These are phyloP conservation scores for Hylaeus anthracinus DNA, from an alignment of 1,140 invertebrate species.

Conservation along the genomic window DNA sequence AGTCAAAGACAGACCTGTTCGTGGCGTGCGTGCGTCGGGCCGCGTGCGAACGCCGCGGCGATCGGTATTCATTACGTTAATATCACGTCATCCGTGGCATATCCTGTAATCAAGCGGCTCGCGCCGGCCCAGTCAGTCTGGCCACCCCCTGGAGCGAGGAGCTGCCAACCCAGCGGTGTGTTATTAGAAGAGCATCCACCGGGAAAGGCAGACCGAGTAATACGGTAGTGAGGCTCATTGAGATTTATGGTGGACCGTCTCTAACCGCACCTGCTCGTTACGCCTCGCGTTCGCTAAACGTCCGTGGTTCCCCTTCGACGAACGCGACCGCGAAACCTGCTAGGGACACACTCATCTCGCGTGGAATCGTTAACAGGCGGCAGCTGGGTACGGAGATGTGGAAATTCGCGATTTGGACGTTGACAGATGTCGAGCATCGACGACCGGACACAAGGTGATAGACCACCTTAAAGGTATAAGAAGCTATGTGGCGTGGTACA, in stretches of 20 bases:
- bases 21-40: constrained; percentile 7
- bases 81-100: constrained; percentile 71
- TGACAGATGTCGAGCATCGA: too few relatives aligned
- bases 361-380: too few relatives aligned
- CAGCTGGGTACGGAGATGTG: too few relatives aligned
- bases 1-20: background rate
- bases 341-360: too few relatives aligned
- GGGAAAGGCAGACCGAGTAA: constrained; percentile 59
- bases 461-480: too few relatives aligned
- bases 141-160: constrained; percentile 63
- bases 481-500: too few relatives aligned
- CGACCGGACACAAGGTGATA: too few relatives aligned
- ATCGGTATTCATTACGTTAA: constrained; percentile 73
- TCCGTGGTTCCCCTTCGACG: too few relatives aligned
- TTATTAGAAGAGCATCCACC: constrained; percentile 74
- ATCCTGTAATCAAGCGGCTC: constrained; percentile 75
- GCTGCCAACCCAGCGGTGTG: constrained; percentile 53
- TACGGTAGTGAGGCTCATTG: constrained; percentile 64
- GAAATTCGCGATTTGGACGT: too few relatives aligned
- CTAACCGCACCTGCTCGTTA: constrained; percentile 37
- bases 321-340: background rate
- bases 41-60: constrained; percentile 35
- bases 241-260: constrained; percentile 70
- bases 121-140: constrained; percentile 36
- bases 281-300: constrained; percentile 9